phyloP scores from a whole-genome alignment of 1,140 invertebrate species.

The Trachymyrmex cornetzi region DNA sequence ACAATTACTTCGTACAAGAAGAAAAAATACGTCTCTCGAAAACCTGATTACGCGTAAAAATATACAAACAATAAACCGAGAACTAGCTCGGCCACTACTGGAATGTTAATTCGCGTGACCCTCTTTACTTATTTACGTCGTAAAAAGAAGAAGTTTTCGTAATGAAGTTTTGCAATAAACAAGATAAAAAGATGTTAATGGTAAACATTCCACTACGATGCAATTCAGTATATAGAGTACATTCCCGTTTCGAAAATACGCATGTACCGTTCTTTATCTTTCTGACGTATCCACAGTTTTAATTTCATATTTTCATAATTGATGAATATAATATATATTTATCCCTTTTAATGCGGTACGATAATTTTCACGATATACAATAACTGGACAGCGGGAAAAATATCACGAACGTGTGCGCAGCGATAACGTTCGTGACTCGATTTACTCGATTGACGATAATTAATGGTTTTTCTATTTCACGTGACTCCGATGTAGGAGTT shows the following conservation, averaged over 20 bases:
- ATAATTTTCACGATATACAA: conserved; percentile 1
- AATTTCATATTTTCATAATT: neutral
- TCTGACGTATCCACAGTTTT: neutral
- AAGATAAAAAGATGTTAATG: conserved; percentile 21
- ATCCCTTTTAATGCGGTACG: neutral
- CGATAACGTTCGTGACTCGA: conserved; percentile 49
- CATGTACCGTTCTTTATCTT: neutral
- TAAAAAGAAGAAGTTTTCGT: neutral
- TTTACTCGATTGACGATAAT: conserved; percentile 56
- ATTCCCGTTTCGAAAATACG: neutral
- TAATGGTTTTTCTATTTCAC: conserved; percentile 54
- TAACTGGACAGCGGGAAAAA: neutral
- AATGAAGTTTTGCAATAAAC: conserved; percentile 35
- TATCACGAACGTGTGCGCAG: neutral
- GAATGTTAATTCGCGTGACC: conserved; percentile 55
- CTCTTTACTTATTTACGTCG: conserved; percentile 46
- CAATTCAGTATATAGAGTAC: neutral
- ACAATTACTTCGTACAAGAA: conserved; percentile 13
- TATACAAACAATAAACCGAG: conserved; percentile 46
- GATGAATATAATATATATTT: conserved; percentile 36
- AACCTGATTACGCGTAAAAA: conserved; percentile 44
- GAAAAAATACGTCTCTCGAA: conserved; percentile 2
- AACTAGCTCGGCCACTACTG: conserved; percentile 46
- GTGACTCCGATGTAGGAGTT: conserved; percentile 29
- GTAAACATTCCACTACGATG: conserved; percentile 13